Evolutionary conservation across 2,888 invertebrate genomes (phyloP), one percentile per base, ranked within the genome.

Genomic region (Diloba caeruleocephala): DNA sequence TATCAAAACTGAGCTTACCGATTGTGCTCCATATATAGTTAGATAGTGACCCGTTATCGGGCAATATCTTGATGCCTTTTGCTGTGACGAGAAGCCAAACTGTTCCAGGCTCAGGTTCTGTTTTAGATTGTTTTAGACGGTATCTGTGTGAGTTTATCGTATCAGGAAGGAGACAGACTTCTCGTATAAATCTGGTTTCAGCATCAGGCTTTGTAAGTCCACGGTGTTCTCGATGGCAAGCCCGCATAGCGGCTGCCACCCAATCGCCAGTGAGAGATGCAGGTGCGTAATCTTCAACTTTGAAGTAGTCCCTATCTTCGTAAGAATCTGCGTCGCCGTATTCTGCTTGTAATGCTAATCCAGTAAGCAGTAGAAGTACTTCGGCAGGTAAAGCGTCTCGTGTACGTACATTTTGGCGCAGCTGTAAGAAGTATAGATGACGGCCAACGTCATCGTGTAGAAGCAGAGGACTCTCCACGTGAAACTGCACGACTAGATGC

Each of bases 11-110:
- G 12, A 99, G 93, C 91, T 98, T 98, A 63, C 97, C 98, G 63
- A 99, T 99, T 74, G 98, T 97, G 78, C 98, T 97, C 99, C 99
- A 99, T 51, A 98, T 95, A 82, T 99, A 98, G 66, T 97, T 96
- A 21, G 97, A 96, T 51, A 96, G 95, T 28, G 92, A 87, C 32
- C 94, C 92, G 68, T 95, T 94, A 82, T 96, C 96, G 19, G 96
- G 95, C 71, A 97, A 96, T 67, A 99, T 97, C 89, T 98, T 97
- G 54, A 99, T 96, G 44, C 99, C 99, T 81, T 96, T 96, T 36
- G 98, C 97, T 81, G 98, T 98, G 52, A 99, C 97, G 45, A 98
- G 97, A 66, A 99, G 94, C 94, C 98, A 96, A 12, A 98, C 96
- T 72, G 97, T 95, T 82, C 98, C 95, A 26, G 96, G 95, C 55